Conservation (phyloP, 2,113 vertebrate genomes). For the Pelmatolapia mariae region DNA sequence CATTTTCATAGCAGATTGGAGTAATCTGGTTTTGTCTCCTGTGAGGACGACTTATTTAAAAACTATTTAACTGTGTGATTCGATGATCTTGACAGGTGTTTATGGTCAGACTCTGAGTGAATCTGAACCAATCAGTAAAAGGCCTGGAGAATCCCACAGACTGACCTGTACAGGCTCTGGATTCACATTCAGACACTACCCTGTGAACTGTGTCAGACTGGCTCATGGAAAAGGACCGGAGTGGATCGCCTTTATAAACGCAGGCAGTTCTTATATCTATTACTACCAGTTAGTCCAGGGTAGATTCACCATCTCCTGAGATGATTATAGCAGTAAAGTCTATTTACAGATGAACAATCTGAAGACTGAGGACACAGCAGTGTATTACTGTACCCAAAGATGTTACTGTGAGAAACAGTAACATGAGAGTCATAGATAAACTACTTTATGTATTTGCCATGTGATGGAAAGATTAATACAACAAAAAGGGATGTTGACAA, state of each 20-base stretch:
- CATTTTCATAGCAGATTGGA: neutral
- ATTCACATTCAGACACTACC: neutral
- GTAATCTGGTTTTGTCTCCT: neutral
- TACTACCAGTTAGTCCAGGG: neutral
- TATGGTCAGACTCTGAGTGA: neutral
- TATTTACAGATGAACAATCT: neutral
- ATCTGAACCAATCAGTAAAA: neutral
- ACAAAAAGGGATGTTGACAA: neutral
- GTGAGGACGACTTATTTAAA: rapidly evolving
- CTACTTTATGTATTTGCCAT: neutral
- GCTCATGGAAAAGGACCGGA: neutral
- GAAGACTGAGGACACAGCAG: neutral
- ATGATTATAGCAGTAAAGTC: neutral
- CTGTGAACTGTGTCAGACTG: neutral
- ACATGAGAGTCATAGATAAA: neutral
- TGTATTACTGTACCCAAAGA: neutral
- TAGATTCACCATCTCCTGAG: neutral
- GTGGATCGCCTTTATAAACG: neutral
- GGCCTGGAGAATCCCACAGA: neutral
- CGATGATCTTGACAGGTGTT: neutral
- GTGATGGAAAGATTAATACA: neutral
- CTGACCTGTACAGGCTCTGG: neutral
- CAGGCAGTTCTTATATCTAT: neutral
- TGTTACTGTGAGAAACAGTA: neutral
- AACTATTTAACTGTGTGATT: neutral